These are phyloP conservation scores for Chrysemys picta DNA, from an alignment of 2,113 vertebrate genomes.

Conservation along the genomic window DNA sequence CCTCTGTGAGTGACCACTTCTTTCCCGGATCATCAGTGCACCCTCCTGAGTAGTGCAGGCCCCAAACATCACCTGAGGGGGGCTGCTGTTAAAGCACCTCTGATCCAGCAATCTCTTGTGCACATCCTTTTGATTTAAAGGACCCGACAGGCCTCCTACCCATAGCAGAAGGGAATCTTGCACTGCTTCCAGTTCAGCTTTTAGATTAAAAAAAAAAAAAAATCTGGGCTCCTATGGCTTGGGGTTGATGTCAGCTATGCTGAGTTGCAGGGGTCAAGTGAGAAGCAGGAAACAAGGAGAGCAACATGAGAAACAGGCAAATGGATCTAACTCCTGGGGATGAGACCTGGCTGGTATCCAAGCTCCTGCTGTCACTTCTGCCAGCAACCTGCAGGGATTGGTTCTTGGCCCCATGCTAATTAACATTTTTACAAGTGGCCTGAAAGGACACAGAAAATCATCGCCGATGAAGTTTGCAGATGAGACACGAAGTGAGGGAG, in stretches of 20 bases:
- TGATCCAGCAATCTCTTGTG: not conserved
- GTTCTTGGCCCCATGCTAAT: not conserved
- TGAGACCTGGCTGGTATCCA: not conserved
- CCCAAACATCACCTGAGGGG: no score
- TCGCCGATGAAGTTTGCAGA: not conserved
- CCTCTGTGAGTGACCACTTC: not conserved
- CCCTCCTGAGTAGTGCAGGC: not conserved
- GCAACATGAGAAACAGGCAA: not conserved
- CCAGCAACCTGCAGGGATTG: not conserved
- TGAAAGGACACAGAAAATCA: not conserved
- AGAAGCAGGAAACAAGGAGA: not conserved
- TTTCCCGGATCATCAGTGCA: not conserved
- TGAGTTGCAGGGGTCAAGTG: not conserved
- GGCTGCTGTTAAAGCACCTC: not conserved
- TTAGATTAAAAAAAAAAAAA: not conserved
- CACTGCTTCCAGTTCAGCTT: not conserved
- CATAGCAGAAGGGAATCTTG: not conserved
- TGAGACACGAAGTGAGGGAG: not conserved
- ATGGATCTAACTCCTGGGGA: not conserved
- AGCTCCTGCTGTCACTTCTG: not conserved
- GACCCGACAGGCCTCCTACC: not conserved
- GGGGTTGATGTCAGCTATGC: not conserved
- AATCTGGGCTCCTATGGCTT: not conserved
- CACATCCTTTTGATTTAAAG: not conserved
- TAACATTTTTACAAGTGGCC: not conserved